phyloP scores from a whole-genome alignment of 2,888 invertebrate genomes.

The Tetranychus piercei region DNA sequence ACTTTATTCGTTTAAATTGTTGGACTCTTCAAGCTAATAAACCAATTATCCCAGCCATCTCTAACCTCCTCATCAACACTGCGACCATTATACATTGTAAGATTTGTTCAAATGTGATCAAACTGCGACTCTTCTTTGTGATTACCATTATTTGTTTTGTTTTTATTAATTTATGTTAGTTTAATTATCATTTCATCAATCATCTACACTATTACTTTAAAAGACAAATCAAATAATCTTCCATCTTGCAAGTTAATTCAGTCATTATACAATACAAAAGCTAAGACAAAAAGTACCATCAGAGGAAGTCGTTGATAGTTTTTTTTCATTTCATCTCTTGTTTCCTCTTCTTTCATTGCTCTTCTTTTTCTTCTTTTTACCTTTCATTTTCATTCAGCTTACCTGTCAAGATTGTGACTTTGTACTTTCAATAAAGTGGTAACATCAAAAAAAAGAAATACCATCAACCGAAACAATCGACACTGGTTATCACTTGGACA shows the following conservation, averaged over 20 bases:
- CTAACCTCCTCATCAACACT: too few species aligned
- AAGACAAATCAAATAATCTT: neutral
- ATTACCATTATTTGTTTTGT: neutral
- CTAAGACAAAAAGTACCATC: neutral
- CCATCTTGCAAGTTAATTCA: neutral
- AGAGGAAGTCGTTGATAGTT: conserved; percentile 1
- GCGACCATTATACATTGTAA: too few species aligned
- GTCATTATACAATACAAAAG: neutral
- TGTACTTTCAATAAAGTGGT: neutral
- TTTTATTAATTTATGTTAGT: neutral
- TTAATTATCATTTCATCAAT: neutral
- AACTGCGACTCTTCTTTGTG: neutral
- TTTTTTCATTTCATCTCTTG: neutral
- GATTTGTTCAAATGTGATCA: too few species aligned
- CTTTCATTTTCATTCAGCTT: neutral
- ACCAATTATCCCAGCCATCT: too few species aligned
- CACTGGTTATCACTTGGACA: neutral
- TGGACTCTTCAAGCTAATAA: too few species aligned
- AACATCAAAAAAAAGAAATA: neutral
- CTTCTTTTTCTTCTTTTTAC: neutral
- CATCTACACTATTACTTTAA: neutral
- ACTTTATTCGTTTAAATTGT: too few species aligned
- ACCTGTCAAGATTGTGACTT: neutral
- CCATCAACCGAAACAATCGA: neutral
- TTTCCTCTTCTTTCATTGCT: neutral